Base-by-base conservation (phyloP, 2,113 vertebrate species). In the Oncorhynchus clarkii region DNA sequence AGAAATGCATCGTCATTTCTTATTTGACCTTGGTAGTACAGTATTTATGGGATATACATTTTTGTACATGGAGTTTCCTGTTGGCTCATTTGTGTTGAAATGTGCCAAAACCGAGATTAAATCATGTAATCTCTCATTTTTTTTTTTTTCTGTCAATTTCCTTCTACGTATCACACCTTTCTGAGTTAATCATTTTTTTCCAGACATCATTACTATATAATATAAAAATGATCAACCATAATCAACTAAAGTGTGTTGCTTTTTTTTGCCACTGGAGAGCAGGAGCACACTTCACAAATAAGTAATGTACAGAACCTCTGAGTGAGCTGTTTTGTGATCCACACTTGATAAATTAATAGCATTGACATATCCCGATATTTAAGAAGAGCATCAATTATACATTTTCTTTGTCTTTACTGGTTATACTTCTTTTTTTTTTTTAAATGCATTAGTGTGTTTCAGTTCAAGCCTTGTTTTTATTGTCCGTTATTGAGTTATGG, bases 261-360 rank as follows among this genome's bases (percentile, higher is more conserved):
- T 83, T 79, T 2, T n/a, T 57, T 20, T 18, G 72, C 13, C 90
- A 90, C 18, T 72, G 84, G 90, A 84, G 86, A 89, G 88, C 85
- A 90, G 84, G 62, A 88, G 79, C 87, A 83, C 64, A 12, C 80
- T 24, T 82, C 84, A 72, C 11, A 79, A 77, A 70, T 7, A 8
- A 54, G 5, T 27, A 1, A 3, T 57, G 54, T 5, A 57, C 13
- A 57, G 54, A 20, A 57, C 1, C 18, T 20, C 54, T 57, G 13
- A 57, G 54, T 57, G 51, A 57, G 51, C 51, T 4, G 18, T 62
- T 62, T 62, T 62, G 59, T 62, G 20, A 62, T 11, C 3, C 12
- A 20, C 59, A 22, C 59, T n/a, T 24, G 2, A 62, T 22, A 62
- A 62, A 45, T 45, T 11, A 45, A 11, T 45, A 45, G 9, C 59